Evolutionary conservation across 2,113 vertebrate genomes (phyloP).

Genomic region (Oreotrochilus melanogaster): DNA sequence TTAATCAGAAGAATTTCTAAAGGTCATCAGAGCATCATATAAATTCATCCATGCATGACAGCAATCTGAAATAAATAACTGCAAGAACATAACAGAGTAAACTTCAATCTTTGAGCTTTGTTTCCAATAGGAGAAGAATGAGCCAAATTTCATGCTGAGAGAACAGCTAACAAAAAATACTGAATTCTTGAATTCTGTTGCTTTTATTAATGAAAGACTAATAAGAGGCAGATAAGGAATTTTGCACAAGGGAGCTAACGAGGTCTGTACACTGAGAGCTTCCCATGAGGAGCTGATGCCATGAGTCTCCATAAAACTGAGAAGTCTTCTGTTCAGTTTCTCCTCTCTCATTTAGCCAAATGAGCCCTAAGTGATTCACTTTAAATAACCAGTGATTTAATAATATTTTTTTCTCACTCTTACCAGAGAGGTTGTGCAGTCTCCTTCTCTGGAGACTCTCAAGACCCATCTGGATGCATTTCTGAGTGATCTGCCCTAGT

Average conservation of each 20-base stretch:
- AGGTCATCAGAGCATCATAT: constrained; percentile 77
- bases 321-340: not conserved
- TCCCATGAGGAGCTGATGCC: not conserved
- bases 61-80: constrained; percentile 70
- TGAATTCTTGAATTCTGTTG: constrained; percentile 1
- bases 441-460: too few relatives aligned
- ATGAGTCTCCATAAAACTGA: not conserved
- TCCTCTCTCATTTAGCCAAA: constrained; percentile 55
- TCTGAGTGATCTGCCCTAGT: too few relatives aligned
- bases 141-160: constrained; percentile 28
- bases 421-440: too few relatives aligned
- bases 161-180: constrained; percentile 17
- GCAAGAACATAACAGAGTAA: constrained; percentile 46
- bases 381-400: constrained; percentile 61
- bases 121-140: constrained; percentile 42
- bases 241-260: constrained; percentile 18
- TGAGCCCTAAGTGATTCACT: constrained; percentile 11
- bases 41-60: constrained; percentile 69
- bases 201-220: constrained; percentile 69
- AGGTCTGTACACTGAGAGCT: constrained; percentile 16
- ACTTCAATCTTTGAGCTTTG: constrained; percentile 47
- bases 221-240: constrained; percentile 51
- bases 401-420: constrained; percentile 49
- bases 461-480: too few relatives aligned
- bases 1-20: constrained; percentile 81